Conservation (phyloP, 2,113 vertebrate genomes). For the Calypte anna region DNA sequence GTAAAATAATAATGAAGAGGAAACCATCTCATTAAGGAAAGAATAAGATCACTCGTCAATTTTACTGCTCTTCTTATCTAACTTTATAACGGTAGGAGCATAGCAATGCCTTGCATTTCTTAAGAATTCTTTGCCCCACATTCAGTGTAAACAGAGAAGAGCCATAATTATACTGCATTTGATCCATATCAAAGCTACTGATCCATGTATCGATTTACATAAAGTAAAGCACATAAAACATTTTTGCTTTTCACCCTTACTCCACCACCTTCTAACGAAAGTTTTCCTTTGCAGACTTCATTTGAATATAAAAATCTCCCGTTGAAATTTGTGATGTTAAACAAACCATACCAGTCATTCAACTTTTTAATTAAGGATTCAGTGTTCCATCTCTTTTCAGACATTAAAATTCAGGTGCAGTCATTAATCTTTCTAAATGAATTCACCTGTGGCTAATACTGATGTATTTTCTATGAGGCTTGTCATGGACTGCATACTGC, state of each 20-base stretch:
- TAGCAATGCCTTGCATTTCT: slow-evolving; percentile 35
- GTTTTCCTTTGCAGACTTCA: slow-evolving; percentile 75
- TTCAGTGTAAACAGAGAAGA: slow-evolving; percentile 75
- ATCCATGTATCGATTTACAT: slow-evolving; percentile 81
- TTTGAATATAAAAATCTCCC: slow-evolving; percentile 81
- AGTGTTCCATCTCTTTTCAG: slow-evolving; percentile 84
- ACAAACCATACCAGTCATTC: slow-evolving; percentile 87
- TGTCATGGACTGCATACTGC: slow-evolving; percentile 84
- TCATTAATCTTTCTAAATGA: slow-evolving; percentile 91
- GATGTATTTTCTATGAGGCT: slow-evolving; percentile 89
- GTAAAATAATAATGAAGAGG: slow-evolving; percentile 77
- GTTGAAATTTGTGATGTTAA: slow-evolving; percentile 85
- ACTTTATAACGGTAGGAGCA: slow-evolving; percentile 42
- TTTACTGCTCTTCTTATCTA: slow-evolving; percentile 55
- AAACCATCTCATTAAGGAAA: slow-evolving; percentile 73
- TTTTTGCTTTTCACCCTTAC: slow-evolving; percentile 77
- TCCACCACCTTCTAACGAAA: slow-evolving; percentile 71
- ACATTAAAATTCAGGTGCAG: slow-evolving; percentile 89
- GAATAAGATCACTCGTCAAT: slow-evolving; percentile 68
- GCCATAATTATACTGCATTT: slow-evolving; percentile 77
- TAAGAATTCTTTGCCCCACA: slow-evolving; percentile 56
- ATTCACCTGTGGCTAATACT: slow-evolving; percentile 92
- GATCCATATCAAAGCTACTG: slow-evolving; percentile 82
- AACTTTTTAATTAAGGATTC: slow-evolving; percentile 91
- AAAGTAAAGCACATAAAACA: slow-evolving; percentile 77